phyloP scores from a whole-genome alignment of 2,888 invertebrate genomes.

The Caenorhabditis zanzibari region DNA sequence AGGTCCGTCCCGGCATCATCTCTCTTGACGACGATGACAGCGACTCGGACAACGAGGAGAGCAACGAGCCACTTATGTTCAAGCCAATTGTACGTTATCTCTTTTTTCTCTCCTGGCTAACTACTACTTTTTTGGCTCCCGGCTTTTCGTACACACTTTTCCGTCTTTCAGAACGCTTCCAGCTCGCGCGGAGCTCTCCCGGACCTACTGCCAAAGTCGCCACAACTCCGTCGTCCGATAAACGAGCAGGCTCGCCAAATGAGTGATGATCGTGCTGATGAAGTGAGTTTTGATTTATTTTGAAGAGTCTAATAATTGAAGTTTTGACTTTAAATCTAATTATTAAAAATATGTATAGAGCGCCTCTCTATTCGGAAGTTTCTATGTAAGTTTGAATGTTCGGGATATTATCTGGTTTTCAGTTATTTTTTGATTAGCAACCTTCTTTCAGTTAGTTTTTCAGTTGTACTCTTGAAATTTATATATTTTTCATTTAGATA shows the following conservation, averaged over 20 bases:
- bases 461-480: background rate
- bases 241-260: slow-evolving; percentile 57
- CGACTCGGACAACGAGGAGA: slow-evolving; percentile 64
- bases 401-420: slow-evolving; percentile 1
- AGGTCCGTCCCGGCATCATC: slow-evolving; percentile 62
- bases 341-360: slow-evolving; percentile 71
- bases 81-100: slow-evolving; percentile 65
- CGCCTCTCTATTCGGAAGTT: slow-evolving; percentile 82
- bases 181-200: slow-evolving; percentile 73
- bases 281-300: slow-evolving; percentile 65
- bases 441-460: slow-evolving; percentile 17
- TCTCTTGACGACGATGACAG: slow-evolving; percentile 65
- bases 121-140: slow-evolving; percentile 9
- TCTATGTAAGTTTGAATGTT: slow-evolving; percentile 79
- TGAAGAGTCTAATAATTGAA: background rate
- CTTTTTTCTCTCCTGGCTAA: slow-evolving; percentile 15
- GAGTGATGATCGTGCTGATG: slow-evolving; percentile 71
- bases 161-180: slow-evolving; percentile 55
- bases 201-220: slow-evolving; percentile 74
- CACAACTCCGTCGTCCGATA: slow-evolving; percentile 65
- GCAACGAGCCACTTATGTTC: slow-evolving; percentile 67
- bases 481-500: no score
- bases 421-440: no score
- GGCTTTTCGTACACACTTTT: background rate
- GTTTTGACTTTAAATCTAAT: background rate